Evolutionary conservation across 2,797 vertebrate species (phyloP).

Genomic region (Onychomys arenicola): DNA sequence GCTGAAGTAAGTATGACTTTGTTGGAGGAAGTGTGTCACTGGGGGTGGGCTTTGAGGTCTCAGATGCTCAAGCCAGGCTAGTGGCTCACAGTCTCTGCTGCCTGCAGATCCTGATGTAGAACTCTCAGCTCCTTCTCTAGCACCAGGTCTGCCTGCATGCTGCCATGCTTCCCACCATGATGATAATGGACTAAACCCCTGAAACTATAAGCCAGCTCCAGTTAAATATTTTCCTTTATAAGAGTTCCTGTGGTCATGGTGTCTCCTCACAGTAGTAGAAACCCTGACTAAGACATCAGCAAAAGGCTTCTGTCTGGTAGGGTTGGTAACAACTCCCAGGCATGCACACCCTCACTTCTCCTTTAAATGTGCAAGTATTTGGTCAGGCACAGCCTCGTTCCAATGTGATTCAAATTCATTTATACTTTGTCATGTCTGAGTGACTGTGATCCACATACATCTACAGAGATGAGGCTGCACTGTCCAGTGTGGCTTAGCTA

Average conservation of each 20-base stretch:
- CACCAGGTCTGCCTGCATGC: background rate
- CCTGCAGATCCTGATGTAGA: background rate
- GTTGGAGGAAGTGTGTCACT: background rate
- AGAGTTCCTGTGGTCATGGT: too few species aligned
- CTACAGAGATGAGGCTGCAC: background rate
- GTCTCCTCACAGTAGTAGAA: background rate
- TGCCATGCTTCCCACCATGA: background rate
- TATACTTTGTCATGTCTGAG: background rate
- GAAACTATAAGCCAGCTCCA: background rate
- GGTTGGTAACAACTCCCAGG: background rate
- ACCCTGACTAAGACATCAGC: too few species aligned
- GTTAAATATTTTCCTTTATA: background rate
- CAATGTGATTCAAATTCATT: background rate
- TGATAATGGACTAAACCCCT: background rate
- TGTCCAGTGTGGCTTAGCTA: background rate
- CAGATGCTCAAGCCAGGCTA: too few species aligned
- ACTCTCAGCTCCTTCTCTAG: background rate
- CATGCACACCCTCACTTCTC: background rate
- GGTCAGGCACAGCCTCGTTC: background rate
- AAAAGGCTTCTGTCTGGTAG: background rate
- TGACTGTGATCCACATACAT: background rate
- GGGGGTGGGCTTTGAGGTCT: background rate
- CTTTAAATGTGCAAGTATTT: too few species aligned
- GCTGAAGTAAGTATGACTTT: background rate
- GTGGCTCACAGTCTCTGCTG: background rate